phyloP scores from a whole-genome alignment of 2,888 invertebrate genomes.

The Operophtera brumata region DNA sequence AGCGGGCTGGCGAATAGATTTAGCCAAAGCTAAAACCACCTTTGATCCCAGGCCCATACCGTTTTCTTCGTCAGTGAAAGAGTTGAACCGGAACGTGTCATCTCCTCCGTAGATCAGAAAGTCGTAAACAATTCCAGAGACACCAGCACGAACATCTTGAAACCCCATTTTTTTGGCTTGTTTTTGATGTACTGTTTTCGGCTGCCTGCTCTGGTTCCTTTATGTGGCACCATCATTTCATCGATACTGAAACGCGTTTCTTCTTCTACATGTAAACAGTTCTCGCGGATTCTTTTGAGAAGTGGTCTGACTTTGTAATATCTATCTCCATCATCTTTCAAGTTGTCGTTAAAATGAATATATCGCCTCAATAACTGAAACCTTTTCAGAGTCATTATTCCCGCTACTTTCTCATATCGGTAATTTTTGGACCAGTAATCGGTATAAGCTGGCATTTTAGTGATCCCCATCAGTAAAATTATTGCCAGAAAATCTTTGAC shows the following conservation, averaged over 20 bases:
- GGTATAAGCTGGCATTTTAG: constrained; percentile 1
- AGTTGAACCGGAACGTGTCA: constrained; percentile 30
- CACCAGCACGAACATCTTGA: constrained; percentile 41
- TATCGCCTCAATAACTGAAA: constrained; percentile 22
- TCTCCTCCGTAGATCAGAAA: constrained; percentile 36
- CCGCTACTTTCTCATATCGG: constrained; percentile 7
- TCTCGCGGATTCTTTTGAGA: constrained; percentile 23
- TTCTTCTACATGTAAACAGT: constrained; percentile 13
- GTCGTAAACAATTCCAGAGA: constrained; percentile 41
- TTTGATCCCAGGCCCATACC: constrained; percentile 33
- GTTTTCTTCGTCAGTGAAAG: constrained; percentile 34
- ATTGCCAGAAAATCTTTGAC: constrained; percentile 18
- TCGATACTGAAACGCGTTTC: constrained; percentile 31
- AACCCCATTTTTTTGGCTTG: constrained; percentile 45
- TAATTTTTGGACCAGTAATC: background rate
- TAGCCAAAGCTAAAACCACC: background rate
- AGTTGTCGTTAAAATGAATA: constrained; percentile 20
- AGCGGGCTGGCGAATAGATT: background rate
- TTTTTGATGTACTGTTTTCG: constrained; percentile 42
- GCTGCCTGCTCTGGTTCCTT: constrained; percentile 42
- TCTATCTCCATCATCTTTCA: constrained; percentile 20
- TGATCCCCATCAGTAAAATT: background rate
- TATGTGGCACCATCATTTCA: constrained; percentile 48
- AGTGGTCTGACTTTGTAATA: constrained; percentile 28
- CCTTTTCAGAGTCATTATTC: constrained; percentile 19